Conservation (phyloP, 23 tunicate species). For the Botrylloides violaceus region DNA sequence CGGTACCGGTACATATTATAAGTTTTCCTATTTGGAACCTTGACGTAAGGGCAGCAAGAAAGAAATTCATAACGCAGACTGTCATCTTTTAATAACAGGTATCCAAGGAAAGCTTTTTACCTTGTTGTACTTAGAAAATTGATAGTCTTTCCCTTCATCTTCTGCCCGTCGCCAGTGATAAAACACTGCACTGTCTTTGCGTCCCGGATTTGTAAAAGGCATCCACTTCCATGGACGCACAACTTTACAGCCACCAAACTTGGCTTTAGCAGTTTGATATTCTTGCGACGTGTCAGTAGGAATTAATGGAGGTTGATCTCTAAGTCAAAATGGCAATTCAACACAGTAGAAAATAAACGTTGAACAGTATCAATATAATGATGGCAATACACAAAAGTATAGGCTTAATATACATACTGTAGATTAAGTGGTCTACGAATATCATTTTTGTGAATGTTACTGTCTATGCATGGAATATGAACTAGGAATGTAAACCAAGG, state of each 20-base stretch:
- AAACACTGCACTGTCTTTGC: constrained; percentile 78
- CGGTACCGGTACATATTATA: too few relatives aligned
- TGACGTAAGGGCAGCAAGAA: too few relatives aligned
- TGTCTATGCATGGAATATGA: too few relatives aligned
- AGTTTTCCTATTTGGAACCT: too few relatives aligned
- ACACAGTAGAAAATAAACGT: too few relatives aligned
- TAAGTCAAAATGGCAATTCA: neutral
- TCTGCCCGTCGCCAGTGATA: constrained; percentile 87
- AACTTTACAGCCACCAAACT: constrained; percentile 55
- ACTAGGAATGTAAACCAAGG: too few relatives aligned
- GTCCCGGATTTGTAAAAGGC: constrained; percentile 83
- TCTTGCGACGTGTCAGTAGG: constrained; percentile 67
- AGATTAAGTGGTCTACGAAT: neutral
- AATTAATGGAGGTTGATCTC: constrained; percentile 79
- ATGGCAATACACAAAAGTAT: too few relatives aligned
- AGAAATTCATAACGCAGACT: too few relatives aligned
- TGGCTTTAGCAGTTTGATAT: constrained; percentile 88
- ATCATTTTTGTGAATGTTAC: too few relatives aligned
- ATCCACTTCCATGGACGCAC: constrained; percentile 91
- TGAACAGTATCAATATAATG: too few relatives aligned
- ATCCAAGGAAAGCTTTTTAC: constrained; percentile 4
- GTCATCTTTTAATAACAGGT: too few relatives aligned
- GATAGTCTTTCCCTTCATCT: constrained; percentile 89
- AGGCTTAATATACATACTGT: neutral
- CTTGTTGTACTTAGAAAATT: constrained; percentile 84